Evolutionary conservation across 2,113 vertebrate genomes (phyloP), one percentile per base, ranked within the genome.

Genomic region (Antigone vipio): DNA sequence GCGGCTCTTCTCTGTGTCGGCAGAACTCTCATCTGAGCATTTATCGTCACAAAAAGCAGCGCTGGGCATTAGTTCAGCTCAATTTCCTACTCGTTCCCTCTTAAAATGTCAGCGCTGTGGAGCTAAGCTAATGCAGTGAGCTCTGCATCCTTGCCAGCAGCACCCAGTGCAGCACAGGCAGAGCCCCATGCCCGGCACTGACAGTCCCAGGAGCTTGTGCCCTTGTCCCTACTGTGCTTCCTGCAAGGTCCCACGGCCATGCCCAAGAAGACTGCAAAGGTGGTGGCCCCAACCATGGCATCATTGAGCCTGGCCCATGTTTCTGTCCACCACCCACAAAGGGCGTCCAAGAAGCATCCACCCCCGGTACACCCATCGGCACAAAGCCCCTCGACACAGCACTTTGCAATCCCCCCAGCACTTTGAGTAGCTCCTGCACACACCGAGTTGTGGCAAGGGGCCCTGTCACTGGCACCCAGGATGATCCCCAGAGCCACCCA

Each of bases 311-410:
- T 24, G 34, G 38, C 34, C 42, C 3, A 3, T 29, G 27, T 29
- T 75, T 53, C n/a, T 0, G 0, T 5, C 71, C 71, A 32, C 9
- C 74, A 40, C 5, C 27, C 22, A 4, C 69, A 55, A 62, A 78
- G 38, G 11, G 22, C 4, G 6, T 4, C 49, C 35, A 44, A 55
- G 63, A 58, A 45, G 6, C 38, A 49, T 2, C 42, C 64, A 53
- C 8, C 19, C 19, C 38, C 0, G 0, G 40, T 11, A 15, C 5
- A 4, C 7, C 55, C 63, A 19, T 17, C 0, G 3, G 35, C 53
- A 75, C 73, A 74, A 59, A 74, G 73, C 9, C 23, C 29, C 71
- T 21, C 3, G 1, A 27, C 20, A 11, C 35, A 35, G 45, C 44
- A 13, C 62, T 45, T 11, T 23, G 44, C 29, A 24, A 44, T 11